These are phyloP conservation scores for Pelvicachromis taeniatus DNA, from an alignment of 2,113 vertebrate species.

Conservation along the genomic window DNA sequence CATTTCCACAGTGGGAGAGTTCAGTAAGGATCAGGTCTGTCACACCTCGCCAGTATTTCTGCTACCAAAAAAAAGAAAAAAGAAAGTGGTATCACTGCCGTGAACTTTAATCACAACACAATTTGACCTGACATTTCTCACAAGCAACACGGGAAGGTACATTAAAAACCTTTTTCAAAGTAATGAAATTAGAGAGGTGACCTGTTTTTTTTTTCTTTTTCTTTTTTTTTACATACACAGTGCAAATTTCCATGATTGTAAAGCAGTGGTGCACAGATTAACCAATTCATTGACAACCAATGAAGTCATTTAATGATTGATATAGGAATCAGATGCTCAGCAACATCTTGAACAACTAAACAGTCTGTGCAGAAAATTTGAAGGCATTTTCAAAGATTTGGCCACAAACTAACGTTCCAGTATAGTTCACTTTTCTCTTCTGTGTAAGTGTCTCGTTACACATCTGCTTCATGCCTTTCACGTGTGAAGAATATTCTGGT, in stretches of 20 bases:
- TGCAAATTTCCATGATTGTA: not conserved
- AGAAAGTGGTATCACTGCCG: not conserved
- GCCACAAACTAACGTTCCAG: not conserved
- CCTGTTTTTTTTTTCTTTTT: not conserved
- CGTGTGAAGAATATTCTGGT: not conserved
- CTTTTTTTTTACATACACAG: not conserved
- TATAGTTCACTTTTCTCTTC: not conserved
- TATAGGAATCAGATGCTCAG: not conserved
- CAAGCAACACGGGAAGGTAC: not conserved
- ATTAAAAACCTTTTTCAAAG: not conserved
- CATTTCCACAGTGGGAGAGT: constrained; percentile 33
- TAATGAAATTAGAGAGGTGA: constrained; percentile 13
- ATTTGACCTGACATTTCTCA: constrained; percentile 38
- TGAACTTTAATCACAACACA: constrained; percentile 25
- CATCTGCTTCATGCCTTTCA: not conserved
- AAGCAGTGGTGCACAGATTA: not conserved
- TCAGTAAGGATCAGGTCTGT: not conserved
- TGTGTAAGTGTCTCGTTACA: not conserved
- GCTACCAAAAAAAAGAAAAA: not conserved
- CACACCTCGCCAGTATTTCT: constrained; percentile 3
- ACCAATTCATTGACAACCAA: not conserved
- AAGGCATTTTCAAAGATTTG: not conserved
- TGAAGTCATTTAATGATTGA: not conserved
- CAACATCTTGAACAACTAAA: not conserved
- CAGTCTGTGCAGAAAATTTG: not conserved